These are phyloP conservation scores for Poecile atricapillus DNA, from an alignment of 2,113 vertebrate genomes.

Conservation along the genomic window DNA sequence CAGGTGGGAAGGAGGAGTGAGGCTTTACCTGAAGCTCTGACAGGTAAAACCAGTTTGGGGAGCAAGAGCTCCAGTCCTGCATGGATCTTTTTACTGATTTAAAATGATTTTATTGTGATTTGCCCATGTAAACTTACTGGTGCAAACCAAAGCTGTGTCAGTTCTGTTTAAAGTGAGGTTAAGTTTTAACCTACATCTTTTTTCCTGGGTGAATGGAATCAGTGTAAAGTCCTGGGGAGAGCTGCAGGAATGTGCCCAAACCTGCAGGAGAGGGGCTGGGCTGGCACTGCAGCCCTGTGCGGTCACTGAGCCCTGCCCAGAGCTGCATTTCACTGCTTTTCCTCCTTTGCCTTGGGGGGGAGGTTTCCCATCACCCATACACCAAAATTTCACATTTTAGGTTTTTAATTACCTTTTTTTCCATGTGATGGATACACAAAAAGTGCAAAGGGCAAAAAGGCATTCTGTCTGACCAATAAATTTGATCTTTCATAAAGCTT, in stretches of 20 bases:
- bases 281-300: neutral
- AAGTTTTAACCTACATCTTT: neutral
- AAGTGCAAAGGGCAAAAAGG: neutral
- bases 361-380: neutral
- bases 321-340: neutral
- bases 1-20: neutral
- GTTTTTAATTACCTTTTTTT: neutral
- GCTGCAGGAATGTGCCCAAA: neutral
- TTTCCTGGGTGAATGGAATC: neutral
- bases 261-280: neutral
- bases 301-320: neutral
- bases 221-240: neutral
- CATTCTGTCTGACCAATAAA: neutral
- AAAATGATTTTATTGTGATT: neutral
- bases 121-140: neutral
- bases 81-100: neutral
- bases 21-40: neutral
- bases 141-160: neutral
- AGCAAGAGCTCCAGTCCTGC: neutral
- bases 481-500: neutral
- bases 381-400: accelerated
- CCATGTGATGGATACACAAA: neutral
- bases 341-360: neutral
- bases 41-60: neutral
- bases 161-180: neutral